Conservation (phyloP, 2,113 vertebrate genomes). For the Paramormyrops kingsleyae region DNA sequence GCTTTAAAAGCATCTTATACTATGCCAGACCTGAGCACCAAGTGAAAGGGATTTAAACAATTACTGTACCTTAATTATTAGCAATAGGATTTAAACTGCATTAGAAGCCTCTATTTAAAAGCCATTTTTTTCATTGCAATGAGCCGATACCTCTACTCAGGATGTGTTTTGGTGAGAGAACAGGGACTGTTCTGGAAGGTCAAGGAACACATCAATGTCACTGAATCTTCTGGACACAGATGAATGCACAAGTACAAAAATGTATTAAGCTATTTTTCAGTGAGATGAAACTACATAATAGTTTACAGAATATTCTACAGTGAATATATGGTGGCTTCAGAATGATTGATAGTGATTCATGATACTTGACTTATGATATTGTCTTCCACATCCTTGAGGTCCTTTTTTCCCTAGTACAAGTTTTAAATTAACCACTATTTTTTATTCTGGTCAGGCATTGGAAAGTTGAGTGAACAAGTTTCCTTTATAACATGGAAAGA, state of each 20-base stretch:
- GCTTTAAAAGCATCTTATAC: neutral
- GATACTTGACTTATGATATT: too few species aligned
- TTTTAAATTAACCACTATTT: neutral
- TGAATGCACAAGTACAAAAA: neutral
- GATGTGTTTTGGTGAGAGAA: conserved; percentile 71
- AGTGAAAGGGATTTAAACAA: neutral
- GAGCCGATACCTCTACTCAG: conserved; percentile 59
- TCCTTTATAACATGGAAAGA: too few species aligned
- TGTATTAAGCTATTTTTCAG: neutral
- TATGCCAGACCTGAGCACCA: neutral
- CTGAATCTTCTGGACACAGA: conserved; percentile 68
- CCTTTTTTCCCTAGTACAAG: too few species aligned
- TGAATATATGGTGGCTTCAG: neutral
- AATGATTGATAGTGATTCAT: too few species aligned
- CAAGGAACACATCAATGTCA: conserved; percentile 72
- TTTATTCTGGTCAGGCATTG: neutral
- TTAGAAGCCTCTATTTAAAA: neutral
- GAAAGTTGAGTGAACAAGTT: too few species aligned
- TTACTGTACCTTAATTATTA: neutral
- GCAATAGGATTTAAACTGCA: neutral
- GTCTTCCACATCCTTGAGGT: too few species aligned
- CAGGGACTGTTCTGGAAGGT: conserved; percentile 67
- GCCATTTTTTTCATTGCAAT: neutral
- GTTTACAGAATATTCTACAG: neutral
- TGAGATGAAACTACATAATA: neutral